Conservation (phyloP, 2,113 vertebrate genomes). For the Psilopogon haemacephalus region DNA sequence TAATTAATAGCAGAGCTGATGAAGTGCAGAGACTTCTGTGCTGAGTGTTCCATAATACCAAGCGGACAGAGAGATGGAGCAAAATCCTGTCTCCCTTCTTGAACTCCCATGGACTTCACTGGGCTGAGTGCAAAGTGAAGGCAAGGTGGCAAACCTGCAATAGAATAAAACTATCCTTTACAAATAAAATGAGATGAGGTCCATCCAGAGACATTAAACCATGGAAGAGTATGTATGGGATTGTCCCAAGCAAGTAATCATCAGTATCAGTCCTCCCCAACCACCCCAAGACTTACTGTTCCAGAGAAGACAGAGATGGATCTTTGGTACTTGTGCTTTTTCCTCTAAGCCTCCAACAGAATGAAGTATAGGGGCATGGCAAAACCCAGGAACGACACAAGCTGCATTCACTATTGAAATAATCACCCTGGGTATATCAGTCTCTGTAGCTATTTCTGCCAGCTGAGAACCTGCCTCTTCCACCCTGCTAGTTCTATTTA, state of each 20-base stretch:
- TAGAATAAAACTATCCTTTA: background rate
- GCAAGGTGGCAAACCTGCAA: background rate
- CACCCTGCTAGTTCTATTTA: background rate
- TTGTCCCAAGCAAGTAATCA: background rate
- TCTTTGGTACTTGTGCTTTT: background rate
- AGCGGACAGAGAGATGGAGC: background rate
- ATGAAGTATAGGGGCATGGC: background rate
- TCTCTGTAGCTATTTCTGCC: background rate
- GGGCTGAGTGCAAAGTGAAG: background rate
- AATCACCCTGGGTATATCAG: background rate
- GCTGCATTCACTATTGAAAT: background rate
- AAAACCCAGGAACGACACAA: background rate
- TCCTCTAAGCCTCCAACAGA: background rate
- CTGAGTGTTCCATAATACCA: slow-evolving; percentile 55
- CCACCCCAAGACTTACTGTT: background rate
- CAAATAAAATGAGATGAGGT: background rate
- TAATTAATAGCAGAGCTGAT: slow-evolving; percentile 63
- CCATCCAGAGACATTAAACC: background rate
- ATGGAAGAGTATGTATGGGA: background rate
- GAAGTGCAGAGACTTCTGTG: slow-evolving; percentile 31
- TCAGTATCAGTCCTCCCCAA: background rate
- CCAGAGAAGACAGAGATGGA: background rate
- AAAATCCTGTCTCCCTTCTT: slow-evolving; percentile 12
- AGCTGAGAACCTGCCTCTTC: background rate
- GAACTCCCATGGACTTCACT: background rate